Evolutionary conservation across 2,888 invertebrate species (phyloP).

Genomic region (Mimas tiliae): DNA sequence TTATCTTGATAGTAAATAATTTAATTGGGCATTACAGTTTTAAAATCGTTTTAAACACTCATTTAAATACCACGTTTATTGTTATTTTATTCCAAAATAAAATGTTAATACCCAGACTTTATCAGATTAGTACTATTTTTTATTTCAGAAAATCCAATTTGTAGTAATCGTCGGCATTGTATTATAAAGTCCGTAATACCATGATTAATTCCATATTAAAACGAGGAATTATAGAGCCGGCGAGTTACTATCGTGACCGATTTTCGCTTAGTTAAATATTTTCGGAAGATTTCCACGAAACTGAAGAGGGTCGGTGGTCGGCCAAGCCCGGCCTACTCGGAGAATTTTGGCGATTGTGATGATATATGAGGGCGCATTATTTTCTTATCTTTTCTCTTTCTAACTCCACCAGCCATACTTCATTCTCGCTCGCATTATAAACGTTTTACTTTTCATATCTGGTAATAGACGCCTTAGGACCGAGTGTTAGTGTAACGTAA

Average conservation of each 20-base stretch:
- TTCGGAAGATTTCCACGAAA: constrained; percentile 64
- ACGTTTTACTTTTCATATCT: constrained; percentile 54
- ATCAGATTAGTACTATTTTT: not conserved
- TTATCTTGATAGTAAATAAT: not conserved
- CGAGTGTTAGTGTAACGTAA: constrained; percentile 68
- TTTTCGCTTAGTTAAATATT: constrained; percentile 71
- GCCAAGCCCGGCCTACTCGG: constrained; percentile 62
- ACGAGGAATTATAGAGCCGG: constrained; percentile 46
- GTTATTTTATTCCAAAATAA: not conserved
- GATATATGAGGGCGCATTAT: constrained; percentile 83
- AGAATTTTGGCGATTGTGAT: constrained; percentile 82
- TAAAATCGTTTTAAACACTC: not conserved
- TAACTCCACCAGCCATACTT: constrained; percentile 81
- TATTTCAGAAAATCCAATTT: not conserved
- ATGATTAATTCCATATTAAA: constrained; percentile 48
- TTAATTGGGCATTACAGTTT: not conserved
- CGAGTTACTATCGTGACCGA: constrained; percentile 46
- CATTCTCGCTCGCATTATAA: constrained; percentile 57
- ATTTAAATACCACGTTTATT: not conserved
- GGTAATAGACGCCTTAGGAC: constrained; percentile 69
- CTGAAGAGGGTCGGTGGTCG: constrained; percentile 78
- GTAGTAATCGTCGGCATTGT: not conserved
- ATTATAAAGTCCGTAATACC: constrained; percentile 38
- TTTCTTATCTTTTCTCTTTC: constrained; percentile 84
- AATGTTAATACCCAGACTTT: not conserved